These are phyloP conservation scores for Eclectus roratus DNA, from an alignment of 2,113 vertebrate genomes.

Conservation along the genomic window DNA sequence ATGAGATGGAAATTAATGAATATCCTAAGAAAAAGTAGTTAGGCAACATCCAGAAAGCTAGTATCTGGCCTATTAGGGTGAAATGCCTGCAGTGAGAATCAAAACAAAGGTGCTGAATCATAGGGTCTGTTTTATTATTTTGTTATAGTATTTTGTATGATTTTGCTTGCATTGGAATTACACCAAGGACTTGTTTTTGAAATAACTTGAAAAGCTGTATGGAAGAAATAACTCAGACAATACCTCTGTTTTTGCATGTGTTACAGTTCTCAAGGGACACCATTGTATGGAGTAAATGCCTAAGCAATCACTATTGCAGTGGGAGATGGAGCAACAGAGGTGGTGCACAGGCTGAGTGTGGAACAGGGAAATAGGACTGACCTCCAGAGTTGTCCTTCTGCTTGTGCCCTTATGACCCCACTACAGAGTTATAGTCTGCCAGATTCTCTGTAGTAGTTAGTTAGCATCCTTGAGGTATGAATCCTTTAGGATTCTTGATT, in stretches of 20 bases:
- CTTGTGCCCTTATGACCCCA: background rate
- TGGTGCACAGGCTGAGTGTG: accelerated
- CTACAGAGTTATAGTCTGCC: background rate
- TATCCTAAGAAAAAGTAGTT: background rate
- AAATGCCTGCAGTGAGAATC: background rate
- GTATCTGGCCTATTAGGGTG: background rate
- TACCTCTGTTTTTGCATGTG: background rate
- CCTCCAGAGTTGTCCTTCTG: background rate
- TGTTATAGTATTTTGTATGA: background rate
- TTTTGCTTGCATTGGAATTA: background rate
- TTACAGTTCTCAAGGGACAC: background rate
- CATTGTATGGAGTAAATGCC: background rate
- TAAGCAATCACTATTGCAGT: background rate
- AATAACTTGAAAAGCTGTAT: background rate
- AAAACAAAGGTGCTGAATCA: background rate
- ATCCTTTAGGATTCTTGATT: background rate
- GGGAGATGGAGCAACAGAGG: background rate
- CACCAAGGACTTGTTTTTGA: background rate
- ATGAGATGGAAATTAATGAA: background rate
- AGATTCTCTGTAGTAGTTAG: background rate
- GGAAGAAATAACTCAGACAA: background rate
- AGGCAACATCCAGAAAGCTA: background rate
- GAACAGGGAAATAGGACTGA: background rate
- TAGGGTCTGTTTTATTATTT: background rate
- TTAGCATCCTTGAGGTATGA: background rate